Conservation (phyloP, 2,888 invertebrate genomes). For the Ochlodes sylvanus region DNA sequence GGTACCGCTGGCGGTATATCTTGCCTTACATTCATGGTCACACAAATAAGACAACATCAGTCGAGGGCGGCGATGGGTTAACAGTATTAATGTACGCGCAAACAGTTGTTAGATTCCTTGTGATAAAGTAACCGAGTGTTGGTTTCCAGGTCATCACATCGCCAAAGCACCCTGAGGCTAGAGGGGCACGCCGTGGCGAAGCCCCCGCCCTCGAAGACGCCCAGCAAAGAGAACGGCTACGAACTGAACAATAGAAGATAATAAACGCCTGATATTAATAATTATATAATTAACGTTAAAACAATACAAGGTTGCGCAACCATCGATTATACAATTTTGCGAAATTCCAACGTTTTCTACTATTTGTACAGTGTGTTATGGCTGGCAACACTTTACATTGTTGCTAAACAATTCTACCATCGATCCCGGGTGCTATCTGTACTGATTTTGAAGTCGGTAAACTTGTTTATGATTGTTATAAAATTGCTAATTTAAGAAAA, state of each 20-base stretch:
- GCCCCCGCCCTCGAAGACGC: constrained; percentile 70
- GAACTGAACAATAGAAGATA: constrained; percentile 77
- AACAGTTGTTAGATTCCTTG: too few relatives aligned
- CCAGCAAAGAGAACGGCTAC: constrained; percentile 78
- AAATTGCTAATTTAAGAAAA: constrained; percentile 4
- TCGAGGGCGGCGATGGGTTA: too few relatives aligned
- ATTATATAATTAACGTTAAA: neutral
- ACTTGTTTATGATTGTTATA: neutral
- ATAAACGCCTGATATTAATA: neutral
- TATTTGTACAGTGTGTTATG: neutral
- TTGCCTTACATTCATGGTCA: too few relatives aligned
- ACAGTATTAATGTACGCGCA: too few relatives aligned
- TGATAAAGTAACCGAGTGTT: too few relatives aligned
- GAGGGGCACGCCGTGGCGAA: constrained; percentile 86
- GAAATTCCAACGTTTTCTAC: neutral
- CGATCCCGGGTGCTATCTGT: constrained; percentile 21
- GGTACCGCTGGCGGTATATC: too few relatives aligned
- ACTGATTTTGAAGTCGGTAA: constrained; percentile 7
- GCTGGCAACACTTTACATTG: neutral
- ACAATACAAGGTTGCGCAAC: too few relatives aligned
- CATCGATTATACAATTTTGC: too few relatives aligned
- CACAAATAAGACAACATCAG: too few relatives aligned
- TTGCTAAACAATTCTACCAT: neutral
- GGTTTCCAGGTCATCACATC: constrained; percentile 74
- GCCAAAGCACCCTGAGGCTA: constrained; percentile 84